Base-by-base conservation (phyloP, 2,797 vertebrate species). In the Nannoperca australis region DNA sequence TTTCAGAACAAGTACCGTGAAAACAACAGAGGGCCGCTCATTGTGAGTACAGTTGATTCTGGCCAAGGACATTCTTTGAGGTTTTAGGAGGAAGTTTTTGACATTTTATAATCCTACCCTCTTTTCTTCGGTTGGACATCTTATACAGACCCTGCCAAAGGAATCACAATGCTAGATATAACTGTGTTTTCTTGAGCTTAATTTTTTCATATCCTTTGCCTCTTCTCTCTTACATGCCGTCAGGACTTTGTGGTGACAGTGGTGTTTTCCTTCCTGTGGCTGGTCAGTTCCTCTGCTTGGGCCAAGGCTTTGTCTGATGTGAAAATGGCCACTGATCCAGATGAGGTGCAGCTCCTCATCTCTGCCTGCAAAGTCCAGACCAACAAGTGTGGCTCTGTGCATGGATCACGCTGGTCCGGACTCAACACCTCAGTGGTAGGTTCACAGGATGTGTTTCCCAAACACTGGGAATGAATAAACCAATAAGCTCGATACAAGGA, bases 381-480 rank as follows among this genome's bases (percentile, higher is more conserved):
- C 85, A 99, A 98, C 95, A 98, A 96, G 81, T 99, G 98, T 75
- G 84, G 95, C 83, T 96, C 96, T 3, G 82, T 98, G 72, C 95
- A 95, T 24, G 96, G 96, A 63, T 96, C 98, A 3, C 95, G 96
- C 81, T 99, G 98, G 98, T 99, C 98, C 22, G 97, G 98, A 83
- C 95, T 99, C 88, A 99, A 99, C 91, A 98, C 97, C 22, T 99
- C 98, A n/a, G 98, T 99, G 95, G 98, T 99, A 92, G 93, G 97
- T 95, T 80, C 12, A 62, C 20, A 40, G 40, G 5, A 58, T 63
- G 44, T 20, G 17, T 38, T 1, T 55, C 40, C 9, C 32, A 27
- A 42, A 65, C 20, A 14, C 13, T 49, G 27, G 20, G 14, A 38
- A 53, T 36, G 2, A 42, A 60, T 38, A 12, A 60, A 20, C 38